Conservation (phyloP, 2,113 vertebrate genomes). For the Menidia beryllina region DNA sequence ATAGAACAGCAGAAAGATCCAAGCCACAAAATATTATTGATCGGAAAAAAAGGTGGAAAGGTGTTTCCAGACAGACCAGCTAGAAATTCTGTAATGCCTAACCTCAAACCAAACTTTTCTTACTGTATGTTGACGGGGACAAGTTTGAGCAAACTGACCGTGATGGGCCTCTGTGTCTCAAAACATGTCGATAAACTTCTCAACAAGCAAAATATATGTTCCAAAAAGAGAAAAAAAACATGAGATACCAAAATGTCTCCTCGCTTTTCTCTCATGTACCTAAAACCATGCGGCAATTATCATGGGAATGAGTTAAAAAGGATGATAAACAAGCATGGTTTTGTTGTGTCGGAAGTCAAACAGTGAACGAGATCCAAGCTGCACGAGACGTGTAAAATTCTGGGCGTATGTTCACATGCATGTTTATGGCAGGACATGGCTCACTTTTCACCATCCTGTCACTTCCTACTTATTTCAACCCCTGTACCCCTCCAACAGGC, state of each 20-base stretch:
- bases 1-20: conserved; percentile 44
- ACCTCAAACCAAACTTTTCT: conserved; percentile 32
- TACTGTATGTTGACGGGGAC: conserved; percentile 24
- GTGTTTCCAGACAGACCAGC: conserved; percentile 32
- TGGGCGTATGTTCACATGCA: conserved; percentile 14
- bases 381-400: conserved; percentile 48
- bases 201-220: background rate
- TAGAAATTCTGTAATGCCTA: conserved; percentile 21
- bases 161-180: background rate
- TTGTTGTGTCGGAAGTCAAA: conserved; percentile 54
- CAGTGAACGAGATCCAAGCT: conserved; percentile 60
- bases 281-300: conserved; percentile 21
- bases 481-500: conserved; percentile 47
- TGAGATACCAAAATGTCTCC: background rate
- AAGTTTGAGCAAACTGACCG: conserved; percentile 16
- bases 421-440: conserved; percentile 32
- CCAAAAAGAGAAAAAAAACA: conserved; percentile 26
- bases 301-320: conserved; percentile 14
- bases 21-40: conserved; percentile 66
- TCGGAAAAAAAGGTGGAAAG: conserved; percentile 31
- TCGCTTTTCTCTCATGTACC: background rate
- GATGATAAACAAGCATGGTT: conserved; percentile 36
- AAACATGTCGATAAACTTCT: conserved; percentile 8
- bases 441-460: conserved; percentile 52
- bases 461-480: conserved; percentile 54